Conservation (phyloP, 2,888 invertebrate genomes). For the Agrochola circellaris region DNA sequence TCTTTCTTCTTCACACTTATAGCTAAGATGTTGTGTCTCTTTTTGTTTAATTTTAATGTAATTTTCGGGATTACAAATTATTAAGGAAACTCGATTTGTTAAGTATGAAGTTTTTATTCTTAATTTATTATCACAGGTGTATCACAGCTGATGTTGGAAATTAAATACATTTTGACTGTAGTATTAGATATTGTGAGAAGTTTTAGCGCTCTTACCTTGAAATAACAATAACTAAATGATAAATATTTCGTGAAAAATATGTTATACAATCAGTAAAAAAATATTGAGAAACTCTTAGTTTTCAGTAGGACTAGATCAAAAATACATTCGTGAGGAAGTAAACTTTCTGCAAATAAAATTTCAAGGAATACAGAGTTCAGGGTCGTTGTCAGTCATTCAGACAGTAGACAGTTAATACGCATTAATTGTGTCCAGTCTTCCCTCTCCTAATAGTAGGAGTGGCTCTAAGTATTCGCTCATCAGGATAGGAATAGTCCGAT, state of each 20-base stretch:
- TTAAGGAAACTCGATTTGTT: conserved; percentile 69
- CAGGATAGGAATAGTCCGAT: conserved; percentile 24
- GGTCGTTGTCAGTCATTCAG: conserved; percentile 17
- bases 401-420: conserved; percentile 21
- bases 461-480: neutral
- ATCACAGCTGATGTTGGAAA: conserved; percentile 65
- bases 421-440: neutral
- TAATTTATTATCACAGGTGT: conserved; percentile 65
- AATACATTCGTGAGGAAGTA: conserved; percentile 17
- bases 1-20: conserved; percentile 68
- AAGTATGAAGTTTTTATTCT: conserved; percentile 51
- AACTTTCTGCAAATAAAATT: conserved; percentile 48
- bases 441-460: neutral
- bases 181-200: conserved; percentile 16
- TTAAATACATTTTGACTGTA: conserved; percentile 25
- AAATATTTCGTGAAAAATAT: conserved; percentile 1
- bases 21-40: conserved; percentile 58
- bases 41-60: too few species aligned
- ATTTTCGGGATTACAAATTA: conserved; percentile 54
- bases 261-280: conserved; percentile 26
- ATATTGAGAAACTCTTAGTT: conserved; percentile 9
- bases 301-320: conserved; percentile 19
- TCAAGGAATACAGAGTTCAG: conserved; percentile 20
- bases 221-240: conserved; percentile 24
- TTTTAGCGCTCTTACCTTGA: conserved; percentile 23